Conservation (phyloP, 2,113 vertebrate species). For the Caloenas nicobarica region DNA sequence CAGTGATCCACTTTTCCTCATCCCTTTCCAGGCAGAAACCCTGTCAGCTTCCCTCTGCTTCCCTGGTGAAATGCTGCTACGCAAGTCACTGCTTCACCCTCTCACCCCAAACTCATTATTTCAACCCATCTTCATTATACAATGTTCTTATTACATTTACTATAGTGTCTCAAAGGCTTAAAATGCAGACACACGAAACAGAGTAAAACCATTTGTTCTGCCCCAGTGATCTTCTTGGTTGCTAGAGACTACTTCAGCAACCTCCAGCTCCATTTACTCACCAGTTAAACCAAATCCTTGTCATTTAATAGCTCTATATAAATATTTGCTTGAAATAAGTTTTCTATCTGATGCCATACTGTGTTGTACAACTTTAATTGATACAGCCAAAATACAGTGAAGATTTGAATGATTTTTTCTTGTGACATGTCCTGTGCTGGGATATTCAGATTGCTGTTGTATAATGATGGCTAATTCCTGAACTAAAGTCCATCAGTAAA, state of each 20-base stretch:
- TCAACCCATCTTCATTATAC: slow-evolving; percentile 25
- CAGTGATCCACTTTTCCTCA: not conserved
- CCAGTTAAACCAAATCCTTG: slow-evolving; percentile 44
- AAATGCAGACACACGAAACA: slow-evolving; percentile 6
- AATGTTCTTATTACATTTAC: slow-evolving; percentile 10
- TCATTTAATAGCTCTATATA: not conserved
- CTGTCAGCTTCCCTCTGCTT: not conserved
- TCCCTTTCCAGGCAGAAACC: not conserved
- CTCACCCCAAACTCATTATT: slow-evolving; percentile 22
- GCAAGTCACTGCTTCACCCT: not conserved
- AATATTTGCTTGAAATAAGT: slow-evolving; percentile 1
- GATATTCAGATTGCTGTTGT: not conserved
- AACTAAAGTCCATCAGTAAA: slow-evolving; percentile 53
- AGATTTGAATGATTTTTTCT: slow-evolving; percentile 21
- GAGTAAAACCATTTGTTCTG: slow-evolving; percentile 30
- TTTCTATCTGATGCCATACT: not conserved
- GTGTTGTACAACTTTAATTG: not conserved
- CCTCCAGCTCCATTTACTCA: slow-evolving; percentile 8
- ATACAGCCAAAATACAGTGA: not conserved
- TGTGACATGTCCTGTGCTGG: not conserved
- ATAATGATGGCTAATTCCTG: slow-evolving; percentile 62
- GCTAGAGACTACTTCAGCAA: slow-evolving; percentile 13
- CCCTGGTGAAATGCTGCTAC: not conserved
- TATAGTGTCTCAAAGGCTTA: not conserved
- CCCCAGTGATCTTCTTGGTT: not conserved